A percentile compares a stretch with the other conserved stretches of the same genome.
These are phyloP conservation scores for Motacilla alba DNA, from an alignment of 2,113 vertebrate genomes.

Conservation along the genomic window DNA sequence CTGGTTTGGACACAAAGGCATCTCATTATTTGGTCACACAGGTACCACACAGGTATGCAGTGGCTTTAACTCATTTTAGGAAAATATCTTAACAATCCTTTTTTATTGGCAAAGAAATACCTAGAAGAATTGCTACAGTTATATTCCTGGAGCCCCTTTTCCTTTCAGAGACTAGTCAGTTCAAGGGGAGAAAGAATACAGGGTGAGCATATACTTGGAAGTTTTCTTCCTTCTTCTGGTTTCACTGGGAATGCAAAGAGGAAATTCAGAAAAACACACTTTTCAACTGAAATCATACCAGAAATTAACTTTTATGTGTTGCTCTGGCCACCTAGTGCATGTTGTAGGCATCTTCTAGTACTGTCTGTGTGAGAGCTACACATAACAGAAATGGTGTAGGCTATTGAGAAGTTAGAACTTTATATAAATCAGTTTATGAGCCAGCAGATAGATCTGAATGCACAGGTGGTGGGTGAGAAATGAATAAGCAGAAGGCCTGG, in stretches of 20 bases:
- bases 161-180: neutral
- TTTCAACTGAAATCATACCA: neutral
- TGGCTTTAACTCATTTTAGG: neutral
- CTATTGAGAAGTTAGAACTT: conserved; percentile 8
- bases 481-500: conserved; percentile 46
- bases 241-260: neutral
- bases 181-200: neutral
- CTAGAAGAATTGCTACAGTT: neutral
- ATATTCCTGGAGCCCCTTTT: neutral
- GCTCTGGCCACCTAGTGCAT: neutral
- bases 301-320: neutral
- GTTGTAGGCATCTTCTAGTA: neutral
- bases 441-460: conserved; percentile 44
- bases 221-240: neutral
- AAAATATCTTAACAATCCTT: neutral
- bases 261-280: neutral
- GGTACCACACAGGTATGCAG: neutral
- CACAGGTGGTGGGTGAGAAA: conserved; percentile 46
- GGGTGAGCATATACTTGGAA: neutral
- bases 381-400: neutral
- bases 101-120: neutral
- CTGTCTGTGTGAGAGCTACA: neutral
- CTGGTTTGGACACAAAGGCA: neutral
- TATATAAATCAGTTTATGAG: neutral
- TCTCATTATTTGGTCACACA: neutral